Percentiles rank a stretch among this genome's conserved stretches.
Conservation (phyloP, 2,888 invertebrate genomes). For the Cordilura impudica region DNA sequence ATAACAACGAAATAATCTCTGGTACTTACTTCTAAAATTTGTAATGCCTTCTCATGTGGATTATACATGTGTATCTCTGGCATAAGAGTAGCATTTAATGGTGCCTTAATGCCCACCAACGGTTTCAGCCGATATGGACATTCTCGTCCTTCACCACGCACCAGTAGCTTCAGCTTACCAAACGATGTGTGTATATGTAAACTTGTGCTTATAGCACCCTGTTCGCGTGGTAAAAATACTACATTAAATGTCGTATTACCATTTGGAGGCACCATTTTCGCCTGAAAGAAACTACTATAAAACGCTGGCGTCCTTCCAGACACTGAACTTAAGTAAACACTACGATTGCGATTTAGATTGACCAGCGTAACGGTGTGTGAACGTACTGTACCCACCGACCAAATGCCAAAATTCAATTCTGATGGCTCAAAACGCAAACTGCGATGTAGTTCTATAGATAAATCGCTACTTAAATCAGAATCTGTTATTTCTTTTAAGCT, state of each 20-base stretch:
- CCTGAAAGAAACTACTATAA: conserved; percentile 97
- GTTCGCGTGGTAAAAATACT: conserved; percentile 94
- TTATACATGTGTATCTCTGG: conserved; percentile 96
- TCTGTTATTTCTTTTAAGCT: conserved; percentile 38
- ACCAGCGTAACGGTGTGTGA: conserved; percentile 91
- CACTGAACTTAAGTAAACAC: conserved; percentile 94
- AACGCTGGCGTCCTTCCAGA: conserved; percentile 96
- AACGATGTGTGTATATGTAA: conserved; percentile 96
- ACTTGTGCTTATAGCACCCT: conserved; percentile 91
- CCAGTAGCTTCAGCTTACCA: conserved; percentile 92
- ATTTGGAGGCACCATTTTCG: conserved; percentile 94
- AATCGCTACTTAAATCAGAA: conserved; percentile 26
- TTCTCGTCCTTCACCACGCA: conserved; percentile 89
- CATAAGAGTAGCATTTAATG: conserved; percentile 92
- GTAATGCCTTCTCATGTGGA: conserved; percentile 91
- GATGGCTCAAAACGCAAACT: conserved; percentile 78
- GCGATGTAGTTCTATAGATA: conserved; percentile 68
- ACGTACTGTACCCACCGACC: conserved; percentile 92
- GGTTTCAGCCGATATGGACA: conserved; percentile 96
- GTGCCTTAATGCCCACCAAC: conserved; percentile 92
- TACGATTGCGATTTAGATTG: conserved; percentile 91
- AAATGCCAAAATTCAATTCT: conserved; percentile 80
- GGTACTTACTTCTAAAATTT: conserved; percentile 87
- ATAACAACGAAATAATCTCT: too few species aligned
- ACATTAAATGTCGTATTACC: conserved; percentile 97